These are phyloP conservation scores for Steinernema scapterisci DNA, from an alignment of 2,888 invertebrate species.

Conservation along the genomic window DNA sequence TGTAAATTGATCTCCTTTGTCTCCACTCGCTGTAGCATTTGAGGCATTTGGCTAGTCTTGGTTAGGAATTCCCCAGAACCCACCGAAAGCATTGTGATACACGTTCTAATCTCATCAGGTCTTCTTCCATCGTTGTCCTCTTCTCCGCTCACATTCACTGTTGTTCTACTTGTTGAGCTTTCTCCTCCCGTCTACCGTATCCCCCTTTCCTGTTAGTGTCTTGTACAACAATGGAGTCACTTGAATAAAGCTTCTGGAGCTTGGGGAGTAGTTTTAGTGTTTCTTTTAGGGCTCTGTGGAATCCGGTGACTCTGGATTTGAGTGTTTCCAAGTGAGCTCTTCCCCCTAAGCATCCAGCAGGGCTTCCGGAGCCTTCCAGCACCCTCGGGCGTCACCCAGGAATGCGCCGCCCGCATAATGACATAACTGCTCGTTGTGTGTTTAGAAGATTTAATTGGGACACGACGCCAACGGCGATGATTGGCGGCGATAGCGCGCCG, in stretches of 20 bases:
- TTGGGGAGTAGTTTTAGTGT: too few relatives aligned
- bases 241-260: too few relatives aligned
- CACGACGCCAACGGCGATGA: constrained; percentile 10
- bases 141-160: neutral
- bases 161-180: neutral
- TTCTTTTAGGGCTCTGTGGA: too few relatives aligned
- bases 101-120: too few relatives aligned
- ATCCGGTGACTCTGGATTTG: too few relatives aligned
- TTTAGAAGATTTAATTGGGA: constrained; percentile 22
- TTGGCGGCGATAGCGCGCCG: constrained; percentile 2
- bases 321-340: too few relatives aligned
- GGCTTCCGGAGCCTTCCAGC: too few relatives aligned
- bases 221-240: too few relatives aligned
- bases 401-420: neutral
- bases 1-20: constrained; percentile 13
- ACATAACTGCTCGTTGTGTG: neutral
- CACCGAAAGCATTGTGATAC: constrained; percentile 2
- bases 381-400: neutral
- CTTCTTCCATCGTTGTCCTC: too few relatives aligned
- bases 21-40: neutral
- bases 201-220: too few relatives aligned
- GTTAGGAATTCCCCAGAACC: neutral
- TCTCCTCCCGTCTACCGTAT: neutral
- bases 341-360: too few relatives aligned
- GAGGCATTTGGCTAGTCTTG: constrained; percentile 28